Conservation (phyloP, 2,797 vertebrate species). For the Gallirallus australis region DNA sequence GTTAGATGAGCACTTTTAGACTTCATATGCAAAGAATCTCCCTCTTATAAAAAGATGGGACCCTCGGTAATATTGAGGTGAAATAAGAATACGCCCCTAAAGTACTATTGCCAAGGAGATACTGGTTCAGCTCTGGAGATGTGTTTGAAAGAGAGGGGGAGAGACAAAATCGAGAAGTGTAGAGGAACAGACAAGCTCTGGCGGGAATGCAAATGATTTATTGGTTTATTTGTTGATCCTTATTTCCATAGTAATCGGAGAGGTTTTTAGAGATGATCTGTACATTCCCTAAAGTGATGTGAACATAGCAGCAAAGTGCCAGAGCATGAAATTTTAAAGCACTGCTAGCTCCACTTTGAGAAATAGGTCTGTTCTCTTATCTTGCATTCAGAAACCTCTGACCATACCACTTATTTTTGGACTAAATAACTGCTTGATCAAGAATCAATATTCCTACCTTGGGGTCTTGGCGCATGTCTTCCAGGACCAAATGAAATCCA, state of each 20-base stretch:
- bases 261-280: neutral
- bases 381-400: neutral
- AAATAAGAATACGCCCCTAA: slow-evolving; percentile 32
- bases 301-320: neutral
- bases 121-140: neutral
- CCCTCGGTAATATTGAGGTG: neutral
- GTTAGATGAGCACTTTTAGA: slow-evolving; percentile 64
- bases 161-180: neutral
- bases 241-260: slow-evolving; percentile 14
- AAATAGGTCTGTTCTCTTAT: neutral
- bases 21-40: slow-evolving; percentile 57
- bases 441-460: neutral
- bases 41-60: slow-evolving; percentile 43
- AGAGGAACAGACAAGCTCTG: neutral
- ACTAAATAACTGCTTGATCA: neutral
- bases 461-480: neutral
- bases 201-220: slow-evolving; percentile 3
- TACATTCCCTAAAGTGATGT: neutral
- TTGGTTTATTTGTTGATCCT: slow-evolving; percentile 34
- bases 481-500: neutral
- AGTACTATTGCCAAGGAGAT: slow-evolving; percentile 3
- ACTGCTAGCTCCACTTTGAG: neutral
- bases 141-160: neutral
- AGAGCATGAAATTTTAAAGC: neutral
- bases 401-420: neutral